Conservation (phyloP, 2,888 invertebrate genomes). For the Eilema sororculum region DNA sequence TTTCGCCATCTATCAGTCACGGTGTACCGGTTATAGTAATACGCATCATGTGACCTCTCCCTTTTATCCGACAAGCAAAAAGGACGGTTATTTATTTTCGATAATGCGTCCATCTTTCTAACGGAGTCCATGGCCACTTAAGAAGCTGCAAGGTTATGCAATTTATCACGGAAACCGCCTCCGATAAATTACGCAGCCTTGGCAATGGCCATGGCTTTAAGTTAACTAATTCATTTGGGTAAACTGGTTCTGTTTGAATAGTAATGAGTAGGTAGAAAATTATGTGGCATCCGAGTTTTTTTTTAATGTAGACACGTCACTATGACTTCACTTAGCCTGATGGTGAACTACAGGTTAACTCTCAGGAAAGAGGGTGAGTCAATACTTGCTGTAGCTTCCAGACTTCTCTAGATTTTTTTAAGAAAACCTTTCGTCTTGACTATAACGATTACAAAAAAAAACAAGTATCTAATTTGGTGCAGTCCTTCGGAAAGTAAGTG, state of each 20-base stretch:
- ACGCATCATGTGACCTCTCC: slow-evolving; percentile 18
- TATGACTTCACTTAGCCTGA: too few species aligned
- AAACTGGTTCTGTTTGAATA: background rate
- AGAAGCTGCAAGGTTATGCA: slow-evolving; percentile 12
- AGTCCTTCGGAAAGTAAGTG: too few species aligned
- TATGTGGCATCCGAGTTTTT: background rate
- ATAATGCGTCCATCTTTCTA: slow-evolving; percentile 2
- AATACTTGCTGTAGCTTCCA: too few species aligned
- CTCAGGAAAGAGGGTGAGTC: too few species aligned
- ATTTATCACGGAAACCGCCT: slow-evolving; percentile 17
- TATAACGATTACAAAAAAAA: too few species aligned
- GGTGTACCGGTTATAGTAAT: slow-evolving; percentile 28
- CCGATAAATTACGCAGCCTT: slow-evolving; percentile 19
- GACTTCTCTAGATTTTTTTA: too few species aligned
- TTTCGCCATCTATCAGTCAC: slow-evolving; percentile 51
- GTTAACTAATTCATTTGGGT: slow-evolving; percentile 13
- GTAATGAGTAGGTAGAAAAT: background rate
- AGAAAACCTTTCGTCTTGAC: too few species aligned
- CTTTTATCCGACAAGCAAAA: slow-evolving; percentile 8
- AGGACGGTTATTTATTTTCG: slow-evolving; percentile 11
- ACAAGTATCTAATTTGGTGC: too few species aligned
- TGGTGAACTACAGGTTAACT: too few species aligned
- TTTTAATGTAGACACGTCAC: too few species aligned
- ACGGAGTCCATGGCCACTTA: slow-evolving; percentile 8
- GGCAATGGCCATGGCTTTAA: slow-evolving; percentile 7